Evolutionary conservation across 2,797 vertebrate genomes (phyloP).

Genomic region (Masticophis lateralis): DNA sequence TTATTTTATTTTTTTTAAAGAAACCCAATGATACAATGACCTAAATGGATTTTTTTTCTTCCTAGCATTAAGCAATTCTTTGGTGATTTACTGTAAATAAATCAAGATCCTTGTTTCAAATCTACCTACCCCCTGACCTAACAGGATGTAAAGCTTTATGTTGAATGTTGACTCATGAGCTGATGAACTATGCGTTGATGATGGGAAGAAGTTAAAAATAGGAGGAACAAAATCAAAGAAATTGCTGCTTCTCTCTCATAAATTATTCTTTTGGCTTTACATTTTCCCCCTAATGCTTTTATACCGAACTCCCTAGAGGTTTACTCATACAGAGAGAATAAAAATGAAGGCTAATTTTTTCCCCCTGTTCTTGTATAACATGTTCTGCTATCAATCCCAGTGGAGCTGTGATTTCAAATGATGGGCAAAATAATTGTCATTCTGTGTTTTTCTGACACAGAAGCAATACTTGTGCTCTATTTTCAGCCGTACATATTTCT

Average conservation of each 20-base stretch:
- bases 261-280: not conserved
- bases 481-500: not conserved
- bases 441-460: not conserved
- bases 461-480: not conserved
- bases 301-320: not conserved
- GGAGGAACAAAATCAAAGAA: not conserved
- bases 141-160: not conserved
- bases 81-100: not conserved
- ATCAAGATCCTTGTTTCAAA: not conserved
- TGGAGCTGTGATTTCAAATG: not conserved
- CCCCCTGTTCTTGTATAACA: too few relatives aligned
- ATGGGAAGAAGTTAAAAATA: not conserved
- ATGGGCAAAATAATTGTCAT: not conserved
- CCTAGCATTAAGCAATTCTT: not conserved
- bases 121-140: not conserved
- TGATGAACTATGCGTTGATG: not conserved
- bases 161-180: not conserved
- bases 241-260: not conserved
- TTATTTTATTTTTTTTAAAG: not conserved
- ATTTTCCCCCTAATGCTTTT: not conserved
- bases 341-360: not conserved
- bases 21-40: not conserved
- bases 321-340: not conserved
- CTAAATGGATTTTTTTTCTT: not conserved
- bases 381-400: not conserved